Conservation (phyloP, 1,140 invertebrate species). For the Apis cerana region DNA sequence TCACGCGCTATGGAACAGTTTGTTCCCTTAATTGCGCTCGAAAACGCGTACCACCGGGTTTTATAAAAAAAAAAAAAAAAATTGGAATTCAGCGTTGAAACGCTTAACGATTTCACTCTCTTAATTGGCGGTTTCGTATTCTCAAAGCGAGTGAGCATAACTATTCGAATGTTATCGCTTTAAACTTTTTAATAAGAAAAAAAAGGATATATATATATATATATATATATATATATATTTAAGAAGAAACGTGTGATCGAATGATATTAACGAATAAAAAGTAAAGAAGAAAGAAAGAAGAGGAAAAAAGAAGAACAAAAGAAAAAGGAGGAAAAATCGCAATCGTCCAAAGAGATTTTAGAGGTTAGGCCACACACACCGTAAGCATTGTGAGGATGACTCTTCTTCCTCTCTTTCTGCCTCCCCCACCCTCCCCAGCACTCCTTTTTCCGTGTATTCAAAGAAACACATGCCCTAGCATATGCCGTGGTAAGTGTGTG, state of each 20-base stretch:
- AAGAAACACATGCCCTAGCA: conserved; percentile 52
- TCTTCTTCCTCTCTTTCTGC: neutral
- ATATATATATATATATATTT: neutral
- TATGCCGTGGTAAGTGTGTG: conserved; percentile 52
- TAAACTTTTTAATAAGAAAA: neutral
- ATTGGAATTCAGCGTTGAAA: conserved; percentile 61
- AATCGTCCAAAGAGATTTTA: neutral
- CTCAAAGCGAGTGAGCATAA: conserved; percentile 18
- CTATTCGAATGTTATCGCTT: no score
- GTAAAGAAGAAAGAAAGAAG: neutral
- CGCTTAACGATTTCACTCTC: conserved; percentile 59
- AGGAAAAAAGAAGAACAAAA: no score
- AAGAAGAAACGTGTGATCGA: no score
- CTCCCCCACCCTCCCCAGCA: no score
- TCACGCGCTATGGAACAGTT: conserved; percentile 48
- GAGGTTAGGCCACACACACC: conserved; percentile 50
- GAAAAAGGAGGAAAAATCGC: conserved; percentile 1
- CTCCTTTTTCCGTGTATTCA: conserved; percentile 29
- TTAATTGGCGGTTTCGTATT: conserved; percentile 75
- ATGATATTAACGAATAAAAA: neutral
- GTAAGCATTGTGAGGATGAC: neutral
- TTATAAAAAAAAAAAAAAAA: conserved; percentile 52
- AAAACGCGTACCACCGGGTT: conserved; percentile 35
- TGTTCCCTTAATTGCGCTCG: conserved; percentile 63
- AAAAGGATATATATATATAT: neutral